Evolutionary conservation across 2,888 invertebrate genomes (phyloP), one percentile per base, ranked within the genome.

Genomic region (Seira ritae): DNA sequence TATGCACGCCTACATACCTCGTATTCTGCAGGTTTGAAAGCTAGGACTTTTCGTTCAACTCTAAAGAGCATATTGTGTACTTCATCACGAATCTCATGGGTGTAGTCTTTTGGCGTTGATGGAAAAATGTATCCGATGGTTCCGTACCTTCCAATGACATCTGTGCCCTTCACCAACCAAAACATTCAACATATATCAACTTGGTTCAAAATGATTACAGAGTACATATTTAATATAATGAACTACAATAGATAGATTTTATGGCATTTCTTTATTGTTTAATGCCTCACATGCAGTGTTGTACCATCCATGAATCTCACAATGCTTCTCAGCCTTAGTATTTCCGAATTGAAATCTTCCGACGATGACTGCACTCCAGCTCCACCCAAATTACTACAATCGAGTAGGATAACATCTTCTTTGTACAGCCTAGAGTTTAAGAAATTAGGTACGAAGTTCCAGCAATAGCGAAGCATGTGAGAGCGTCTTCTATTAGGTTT

Each of bases 11-110:
- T 20, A 6, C n/a, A 60, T 37, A 83, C 83, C 83, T 74, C 74
- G 22, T 83, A 83, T 68, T 83, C 83, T n/a, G 65, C 65, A 42
- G 74, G 78, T 22, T 74, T 78, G 31, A 83, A 83, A 20, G 75
- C 84, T 12, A 84, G 65, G 1, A 75, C 72, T 50, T 80, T 84
- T 20, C 79, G 19, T 23, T 84, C 79, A 50, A 84, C 76, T 22
- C 37, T 24, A 24, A 84, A 84, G 0, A 84, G 67, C 65, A 71
- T 84, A 31, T 71, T 72, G 46, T 68, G 66, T 22, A 80, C 76
- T 68, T 84, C 80, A 37, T 84, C 80, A 46, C 72, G 60, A 72
- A 84, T 84, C 73, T 80, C 84, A 72, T 84, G 80, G 42, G 76
- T 76, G 50, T 60, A 72, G 22, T 69, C 70, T 73, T 70, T 71